Conservation (phyloP, 2,888 invertebrate species). For the Synanthedon vespiformis region DNA sequence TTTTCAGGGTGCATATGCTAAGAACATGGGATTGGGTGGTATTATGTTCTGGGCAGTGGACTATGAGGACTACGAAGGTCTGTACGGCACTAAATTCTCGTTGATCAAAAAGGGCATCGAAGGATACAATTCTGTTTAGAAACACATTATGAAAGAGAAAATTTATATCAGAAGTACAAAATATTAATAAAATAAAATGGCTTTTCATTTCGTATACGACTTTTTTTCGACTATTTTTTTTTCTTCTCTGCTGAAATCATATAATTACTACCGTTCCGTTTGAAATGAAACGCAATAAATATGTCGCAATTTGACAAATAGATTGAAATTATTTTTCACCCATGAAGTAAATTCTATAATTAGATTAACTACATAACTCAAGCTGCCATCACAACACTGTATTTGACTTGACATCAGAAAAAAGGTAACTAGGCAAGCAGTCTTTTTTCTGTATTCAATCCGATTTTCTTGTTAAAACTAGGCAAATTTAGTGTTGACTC, state of each 20-base stretch:
- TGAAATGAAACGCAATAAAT: no score
- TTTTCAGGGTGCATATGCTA: constrained; percentile 9
- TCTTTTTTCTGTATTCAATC: constrained; percentile 68
- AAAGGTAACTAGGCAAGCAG: constrained; percentile 66
- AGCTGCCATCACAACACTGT: no score
- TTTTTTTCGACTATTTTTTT: background rate
- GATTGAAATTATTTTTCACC: background rate
- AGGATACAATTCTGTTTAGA: constrained; percentile 8
- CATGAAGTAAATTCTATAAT: background rate
- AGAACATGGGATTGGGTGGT: constrained; percentile 56
- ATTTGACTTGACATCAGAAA: background rate
- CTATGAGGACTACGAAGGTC: constrained; percentile 74
- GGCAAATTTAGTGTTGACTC: constrained; percentile 46
- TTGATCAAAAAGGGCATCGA: constrained; percentile 37
- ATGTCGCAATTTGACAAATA: no score
- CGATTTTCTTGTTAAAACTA: constrained; percentile 60
- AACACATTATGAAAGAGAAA: background rate
- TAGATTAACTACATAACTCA: no score
- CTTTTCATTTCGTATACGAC: background rate
- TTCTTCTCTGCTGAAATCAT: no score
- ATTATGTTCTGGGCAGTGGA: constrained; percentile 80
- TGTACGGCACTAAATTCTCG: constrained; percentile 65
- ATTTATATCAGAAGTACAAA: background rate
- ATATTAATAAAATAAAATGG: no score
- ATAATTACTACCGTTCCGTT: no score